These are phyloP conservation scores for Psophia crepitans DNA, from an alignment of 2,113 vertebrate species.

Conservation along the genomic window DNA sequence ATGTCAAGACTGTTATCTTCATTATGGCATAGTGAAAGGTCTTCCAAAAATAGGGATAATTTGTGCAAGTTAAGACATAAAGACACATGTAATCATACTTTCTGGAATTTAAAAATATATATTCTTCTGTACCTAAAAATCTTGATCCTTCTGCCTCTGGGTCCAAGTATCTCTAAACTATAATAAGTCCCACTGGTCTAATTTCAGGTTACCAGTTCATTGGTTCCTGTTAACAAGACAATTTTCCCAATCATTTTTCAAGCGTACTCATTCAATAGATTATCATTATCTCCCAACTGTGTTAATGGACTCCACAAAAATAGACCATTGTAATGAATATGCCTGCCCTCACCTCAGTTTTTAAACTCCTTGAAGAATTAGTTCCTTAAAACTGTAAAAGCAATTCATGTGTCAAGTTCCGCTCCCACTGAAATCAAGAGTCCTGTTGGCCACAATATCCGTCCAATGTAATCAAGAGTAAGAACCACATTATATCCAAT, in stretches of 20 bases:
- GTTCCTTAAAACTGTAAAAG: background rate
- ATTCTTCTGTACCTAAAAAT: background rate
- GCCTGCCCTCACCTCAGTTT: background rate
- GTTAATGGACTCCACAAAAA: constrained; percentile 17
- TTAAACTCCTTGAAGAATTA: background rate
- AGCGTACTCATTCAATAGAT: constrained; percentile 1
- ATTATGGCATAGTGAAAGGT: background rate
- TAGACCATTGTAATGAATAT: background rate
- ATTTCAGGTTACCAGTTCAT: constrained; percentile 40
- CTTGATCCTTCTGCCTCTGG: background rate
- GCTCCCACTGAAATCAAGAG: background rate
- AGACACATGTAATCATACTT: background rate
- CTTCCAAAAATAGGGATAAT: background rate
- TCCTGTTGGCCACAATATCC: background rate
- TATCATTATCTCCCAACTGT: constrained; percentile 32
- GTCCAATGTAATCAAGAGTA: background rate
- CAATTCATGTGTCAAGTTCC: background rate
- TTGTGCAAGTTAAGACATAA: background rate
- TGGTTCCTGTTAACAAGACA: constrained; percentile 24
- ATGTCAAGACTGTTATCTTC: background rate
- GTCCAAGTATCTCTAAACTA: background rate
- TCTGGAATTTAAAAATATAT: background rate
- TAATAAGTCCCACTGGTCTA: background rate
- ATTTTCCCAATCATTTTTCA: constrained; percentile 18
- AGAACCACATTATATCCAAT: background rate